phyloP scores from a whole-genome alignment of 2,113 vertebrate species.

The Zeus faber region DNA sequence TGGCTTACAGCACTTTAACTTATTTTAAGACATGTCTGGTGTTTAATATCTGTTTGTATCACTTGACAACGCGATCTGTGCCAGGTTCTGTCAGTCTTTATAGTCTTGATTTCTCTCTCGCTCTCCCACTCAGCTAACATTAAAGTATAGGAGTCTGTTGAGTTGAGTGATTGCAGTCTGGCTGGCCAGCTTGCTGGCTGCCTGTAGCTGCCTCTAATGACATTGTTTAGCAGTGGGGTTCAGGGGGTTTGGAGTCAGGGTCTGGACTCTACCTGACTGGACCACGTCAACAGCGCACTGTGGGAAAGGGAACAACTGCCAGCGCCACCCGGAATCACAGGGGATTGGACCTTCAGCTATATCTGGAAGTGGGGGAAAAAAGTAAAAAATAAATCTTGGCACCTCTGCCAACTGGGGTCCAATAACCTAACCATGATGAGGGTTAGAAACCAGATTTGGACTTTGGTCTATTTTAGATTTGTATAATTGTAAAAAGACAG shows the following conservation, averaged over 20 bases:
- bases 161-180: constrained; percentile 54
- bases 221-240: constrained; percentile 71
- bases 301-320: constrained; percentile 42
- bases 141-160: constrained; percentile 43
- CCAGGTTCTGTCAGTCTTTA: no score
- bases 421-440: constrained; percentile 30
- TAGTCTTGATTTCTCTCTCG: neutral
- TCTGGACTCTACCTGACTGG: constrained; percentile 62
- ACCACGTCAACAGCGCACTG: constrained; percentile 48
- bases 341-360: constrained; percentile 24
- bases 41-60: no score
- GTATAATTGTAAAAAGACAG: no score
- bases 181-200: constrained; percentile 56
- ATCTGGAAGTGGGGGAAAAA: constrained; percentile 23
- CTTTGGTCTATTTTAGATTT: constrained; percentile 29
- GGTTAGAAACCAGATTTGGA: constrained; percentile 33
- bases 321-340: constrained; percentile 15
- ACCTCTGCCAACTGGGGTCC: constrained; percentile 24
- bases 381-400: constrained; percentile 28
- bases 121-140: constrained; percentile 30
- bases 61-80: no score
- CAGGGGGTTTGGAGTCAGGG: constrained; percentile 52
- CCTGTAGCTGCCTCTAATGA: constrained; percentile 59
- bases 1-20: no score
- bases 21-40: no score